Conservation (phyloP, 2,797 vertebrate species). For the Astyanax mexicanus region DNA sequence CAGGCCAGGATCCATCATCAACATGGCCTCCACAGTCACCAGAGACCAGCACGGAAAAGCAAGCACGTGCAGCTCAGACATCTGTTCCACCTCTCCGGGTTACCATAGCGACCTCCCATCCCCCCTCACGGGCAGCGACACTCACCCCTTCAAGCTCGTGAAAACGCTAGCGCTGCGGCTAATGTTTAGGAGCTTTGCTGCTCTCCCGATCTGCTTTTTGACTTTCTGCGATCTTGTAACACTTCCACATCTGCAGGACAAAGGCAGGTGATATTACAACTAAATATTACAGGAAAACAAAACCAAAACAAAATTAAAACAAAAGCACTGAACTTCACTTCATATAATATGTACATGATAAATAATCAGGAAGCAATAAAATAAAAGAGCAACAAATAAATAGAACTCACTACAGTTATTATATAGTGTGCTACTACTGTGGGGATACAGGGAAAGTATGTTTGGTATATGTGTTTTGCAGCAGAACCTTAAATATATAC, state of each 20-base stretch:
- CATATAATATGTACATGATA: conserved; percentile 20
- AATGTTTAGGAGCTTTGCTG: conserved; percentile 93
- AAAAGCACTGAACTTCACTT: neutral
- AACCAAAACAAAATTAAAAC: conserved; percentile 58
- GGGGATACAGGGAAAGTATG: conserved; percentile 4
- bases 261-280: conserved; percentile 91
- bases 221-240: conserved; percentile 92
- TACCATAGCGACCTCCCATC: conserved; percentile 79
- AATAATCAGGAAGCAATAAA: conserved; percentile 6
- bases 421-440: conserved; percentile 2
- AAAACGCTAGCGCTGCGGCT: conserved; percentile 87
- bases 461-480: neutral
- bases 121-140: conserved; percentile 73
- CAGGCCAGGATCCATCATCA: conserved; percentile 55
- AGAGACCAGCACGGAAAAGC: conserved; percentile 23
- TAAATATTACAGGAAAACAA: conserved; percentile 53
- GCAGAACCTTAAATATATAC: conserved; percentile 7
- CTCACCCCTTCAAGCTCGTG: conserved; percentile 92
- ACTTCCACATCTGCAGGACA: conserved; percentile 99
- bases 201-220: conserved; percentile 97
- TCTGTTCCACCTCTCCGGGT: conserved; percentile 75
- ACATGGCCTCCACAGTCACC: conserved; percentile 23
- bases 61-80: conserved; percentile 68
- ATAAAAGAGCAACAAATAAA: conserved; percentile 31
- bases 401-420: conserved; percentile 67